Percentiles rank a stretch among this genome's conserved stretches.
phyloP scores from a whole-genome alignment of 2,797 vertebrate genomes.

The Todus mexicanus region DNA sequence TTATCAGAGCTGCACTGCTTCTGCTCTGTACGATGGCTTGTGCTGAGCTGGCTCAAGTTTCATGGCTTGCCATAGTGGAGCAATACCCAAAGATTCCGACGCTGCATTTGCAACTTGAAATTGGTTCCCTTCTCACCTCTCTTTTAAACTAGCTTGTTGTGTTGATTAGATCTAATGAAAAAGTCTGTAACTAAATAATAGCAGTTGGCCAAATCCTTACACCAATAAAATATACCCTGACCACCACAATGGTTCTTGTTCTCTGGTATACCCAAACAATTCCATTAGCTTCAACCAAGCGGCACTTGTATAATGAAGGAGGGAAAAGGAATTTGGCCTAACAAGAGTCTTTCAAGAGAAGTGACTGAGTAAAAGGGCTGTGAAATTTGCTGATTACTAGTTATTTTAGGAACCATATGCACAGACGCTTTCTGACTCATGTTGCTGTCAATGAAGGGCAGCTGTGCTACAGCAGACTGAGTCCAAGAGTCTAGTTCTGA shows the following conservation, averaged over 20 bases:
- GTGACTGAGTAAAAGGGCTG: constrained; percentile 34
- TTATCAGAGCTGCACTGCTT: not conserved
- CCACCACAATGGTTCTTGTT: not conserved
- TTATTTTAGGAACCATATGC: constrained; percentile 64
- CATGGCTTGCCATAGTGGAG: not conserved
- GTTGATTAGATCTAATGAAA: not conserved
- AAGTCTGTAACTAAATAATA: constrained; percentile 15
- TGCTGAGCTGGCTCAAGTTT: not conserved
- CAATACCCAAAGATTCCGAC: not conserved
- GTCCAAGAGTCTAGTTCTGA: not conserved
- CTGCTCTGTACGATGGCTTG: not conserved
- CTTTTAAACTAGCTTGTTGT: not conserved
- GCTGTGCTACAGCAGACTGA: constrained; percentile 26
- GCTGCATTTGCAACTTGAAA: not conserved
- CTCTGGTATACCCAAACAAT: not conserved
- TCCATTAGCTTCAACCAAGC: not conserved
- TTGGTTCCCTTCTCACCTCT: not conserved
- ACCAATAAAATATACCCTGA: not conserved
- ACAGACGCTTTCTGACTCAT: constrained; percentile 44
- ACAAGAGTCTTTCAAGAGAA: constrained; percentile 26
- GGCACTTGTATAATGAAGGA: not conserved
- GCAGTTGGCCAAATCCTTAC: not conserved
- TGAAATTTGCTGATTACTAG: constrained; percentile 52
- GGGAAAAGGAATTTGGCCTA: not conserved
- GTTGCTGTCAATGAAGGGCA: constrained; percentile 49